Evolutionary conservation across 2,113 vertebrate genomes (phyloP).

Genomic region (Peromyscus californicus): DNA sequence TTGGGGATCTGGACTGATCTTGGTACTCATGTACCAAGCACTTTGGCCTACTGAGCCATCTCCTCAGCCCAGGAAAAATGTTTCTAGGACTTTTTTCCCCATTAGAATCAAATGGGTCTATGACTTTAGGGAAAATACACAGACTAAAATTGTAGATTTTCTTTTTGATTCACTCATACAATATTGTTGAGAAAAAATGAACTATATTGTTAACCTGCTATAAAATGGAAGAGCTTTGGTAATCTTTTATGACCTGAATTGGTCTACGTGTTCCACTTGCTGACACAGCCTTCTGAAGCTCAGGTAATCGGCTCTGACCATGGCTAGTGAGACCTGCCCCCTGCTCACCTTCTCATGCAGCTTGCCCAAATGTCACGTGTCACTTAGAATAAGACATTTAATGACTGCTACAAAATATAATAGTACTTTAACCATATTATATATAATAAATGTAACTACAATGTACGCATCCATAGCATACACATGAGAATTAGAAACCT

Average conservation of each 20-base stretch:
- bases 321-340: background rate
- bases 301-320: background rate
- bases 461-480: background rate
- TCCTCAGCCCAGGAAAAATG: background rate
- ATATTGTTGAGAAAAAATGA: background rate
- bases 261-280: background rate
- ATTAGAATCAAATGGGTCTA: conserved; percentile 23
- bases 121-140: background rate
- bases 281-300: background rate
- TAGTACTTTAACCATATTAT: background rate
- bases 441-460: background rate
- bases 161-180: background rate
- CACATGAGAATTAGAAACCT: background rate
- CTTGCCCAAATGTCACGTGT: background rate
- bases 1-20: background rate
- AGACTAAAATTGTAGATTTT: background rate
- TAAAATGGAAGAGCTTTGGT: background rate
- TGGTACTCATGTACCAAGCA: background rate
- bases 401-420: background rate
- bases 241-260: background rate
- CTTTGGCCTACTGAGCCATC: background rate
- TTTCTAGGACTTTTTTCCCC: fast-evolving
- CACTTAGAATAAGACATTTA: conserved; percentile 14
- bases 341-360: too few species aligned
- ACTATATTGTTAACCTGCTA: background rate